Evolutionary conservation across 2,113 vertebrate species (phyloP).

Genomic region (Epinephelus lanceolatus): DNA sequence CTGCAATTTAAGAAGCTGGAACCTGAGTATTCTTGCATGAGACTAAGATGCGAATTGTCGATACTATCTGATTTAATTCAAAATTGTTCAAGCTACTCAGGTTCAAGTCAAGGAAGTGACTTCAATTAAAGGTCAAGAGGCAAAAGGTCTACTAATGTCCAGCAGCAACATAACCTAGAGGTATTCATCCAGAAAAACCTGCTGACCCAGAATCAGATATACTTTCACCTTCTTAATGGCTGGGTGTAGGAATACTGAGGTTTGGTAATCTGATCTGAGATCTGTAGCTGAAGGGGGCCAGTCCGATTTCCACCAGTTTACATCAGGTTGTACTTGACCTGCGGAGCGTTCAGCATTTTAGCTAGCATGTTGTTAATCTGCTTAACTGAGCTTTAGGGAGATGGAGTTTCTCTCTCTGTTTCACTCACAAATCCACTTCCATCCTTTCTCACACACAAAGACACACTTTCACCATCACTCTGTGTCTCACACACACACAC

Average conservation of each 20-base stretch:
- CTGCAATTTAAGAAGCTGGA: too few species aligned
- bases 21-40: too few species aligned
- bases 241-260: conserved; percentile 4
- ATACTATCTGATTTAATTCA: neutral
- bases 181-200: conserved; percentile 37
- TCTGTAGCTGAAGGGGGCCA: conserved; percentile 28
- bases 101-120: neutral
- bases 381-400: conserved; percentile 73
- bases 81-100: neutral
- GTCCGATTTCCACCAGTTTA: conserved; percentile 37
- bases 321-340: conserved; percentile 69
- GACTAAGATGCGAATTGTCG: neutral
- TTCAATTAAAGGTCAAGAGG: neutral
- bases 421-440: conserved; percentile 34
- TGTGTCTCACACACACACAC: neutral
- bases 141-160: neutral
- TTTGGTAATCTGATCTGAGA: conserved; percentile 67
- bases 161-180: conserved; percentile 12
- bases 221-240: conserved; percentile 11
- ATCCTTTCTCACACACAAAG: conserved; percentile 41
- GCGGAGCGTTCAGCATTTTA: conserved; percentile 69
- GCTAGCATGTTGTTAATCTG: conserved; percentile 76
- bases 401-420: conserved; percentile 58
- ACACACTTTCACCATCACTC: conserved; percentile 24
- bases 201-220: conserved; percentile 47